Percentiles rank a stretch among this genome's conserved stretches.
Evolutionary conservation across 2,113 vertebrate species (phyloP).

Genomic region (Aleadryas rufinucha): DNA sequence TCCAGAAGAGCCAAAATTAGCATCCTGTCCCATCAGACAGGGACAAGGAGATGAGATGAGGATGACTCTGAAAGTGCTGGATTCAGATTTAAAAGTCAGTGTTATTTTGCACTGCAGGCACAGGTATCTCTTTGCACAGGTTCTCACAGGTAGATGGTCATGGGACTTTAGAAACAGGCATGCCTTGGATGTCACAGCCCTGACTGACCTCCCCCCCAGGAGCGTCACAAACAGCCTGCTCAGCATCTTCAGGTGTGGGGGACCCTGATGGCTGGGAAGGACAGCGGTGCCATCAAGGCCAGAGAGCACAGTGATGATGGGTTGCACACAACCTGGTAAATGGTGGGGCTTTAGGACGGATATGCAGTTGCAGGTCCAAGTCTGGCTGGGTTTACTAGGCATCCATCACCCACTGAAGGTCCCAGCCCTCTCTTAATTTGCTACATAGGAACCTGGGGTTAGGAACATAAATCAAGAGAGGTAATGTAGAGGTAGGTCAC

Average conservation of each 20-base stretch:
- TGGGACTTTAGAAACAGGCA: background rate
- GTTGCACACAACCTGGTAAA: background rate
- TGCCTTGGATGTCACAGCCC: background rate
- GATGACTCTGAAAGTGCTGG: background rate
- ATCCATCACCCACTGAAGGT: background rate
- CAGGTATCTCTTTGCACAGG: accelerated
- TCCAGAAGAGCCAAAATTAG: background rate
- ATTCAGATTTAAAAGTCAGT: background rate
- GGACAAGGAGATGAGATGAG: background rate
- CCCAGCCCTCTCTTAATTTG: background rate
- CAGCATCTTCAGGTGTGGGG: background rate
- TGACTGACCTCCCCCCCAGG: background rate
- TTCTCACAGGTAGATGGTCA: background rate
- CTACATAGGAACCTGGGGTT: background rate
- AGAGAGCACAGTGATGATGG: background rate
- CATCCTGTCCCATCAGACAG: background rate
- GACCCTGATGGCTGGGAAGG: background rate
- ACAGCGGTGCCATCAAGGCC: accelerated
- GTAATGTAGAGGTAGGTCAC: background rate
- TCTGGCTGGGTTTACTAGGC: background rate
- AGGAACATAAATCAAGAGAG: background rate
- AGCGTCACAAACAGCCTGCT: background rate
- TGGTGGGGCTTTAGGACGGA: background rate
- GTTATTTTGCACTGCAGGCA: accelerated
- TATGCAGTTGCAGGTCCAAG: background rate